Evolutionary conservation across 2,113 vertebrate species (phyloP).

Genomic region (Prionailurus viverrinus): DNA sequence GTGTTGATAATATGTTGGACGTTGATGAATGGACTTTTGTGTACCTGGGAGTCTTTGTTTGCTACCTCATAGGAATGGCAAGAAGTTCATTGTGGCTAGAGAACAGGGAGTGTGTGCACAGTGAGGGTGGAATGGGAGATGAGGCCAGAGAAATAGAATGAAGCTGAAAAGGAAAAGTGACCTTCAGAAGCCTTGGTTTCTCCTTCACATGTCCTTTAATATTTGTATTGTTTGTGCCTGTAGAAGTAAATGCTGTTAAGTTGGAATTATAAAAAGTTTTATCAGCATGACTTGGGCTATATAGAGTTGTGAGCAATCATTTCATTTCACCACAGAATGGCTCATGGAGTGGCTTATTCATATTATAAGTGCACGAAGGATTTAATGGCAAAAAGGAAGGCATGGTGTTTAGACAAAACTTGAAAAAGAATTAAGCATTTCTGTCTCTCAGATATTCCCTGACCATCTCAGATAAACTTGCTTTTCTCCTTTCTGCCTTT

Average conservation of each 20-base stretch:
- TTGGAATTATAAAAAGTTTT: not conserved
- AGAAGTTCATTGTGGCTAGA: not conserved
- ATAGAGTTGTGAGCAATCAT: not conserved
- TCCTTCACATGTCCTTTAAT: not conserved
- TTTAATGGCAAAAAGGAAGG: not conserved
- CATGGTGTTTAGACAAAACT: not conserved
- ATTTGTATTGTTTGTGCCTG: not conserved
- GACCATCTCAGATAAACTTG: not conserved
- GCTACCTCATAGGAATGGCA: not conserved
- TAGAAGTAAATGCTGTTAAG: not conserved
- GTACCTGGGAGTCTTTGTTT: not conserved
- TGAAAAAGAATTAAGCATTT: conserved; percentile 10
- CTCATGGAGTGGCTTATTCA: not conserved
- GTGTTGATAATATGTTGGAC: not conserved
- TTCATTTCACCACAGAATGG: not conserved
- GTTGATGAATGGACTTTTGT: not conserved
- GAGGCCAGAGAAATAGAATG: not conserved
- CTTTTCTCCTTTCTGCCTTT: not conserved
- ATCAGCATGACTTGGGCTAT: not conserved
- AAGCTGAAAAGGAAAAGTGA: not conserved
- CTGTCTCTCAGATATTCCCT: not conserved
- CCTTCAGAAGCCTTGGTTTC: not conserved
- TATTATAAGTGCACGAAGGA: not conserved
- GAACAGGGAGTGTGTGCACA: not conserved
- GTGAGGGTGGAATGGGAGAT: not conserved